Conservation (phyloP, 2,797 vertebrate species). For the Poecilia wingei region DNA sequence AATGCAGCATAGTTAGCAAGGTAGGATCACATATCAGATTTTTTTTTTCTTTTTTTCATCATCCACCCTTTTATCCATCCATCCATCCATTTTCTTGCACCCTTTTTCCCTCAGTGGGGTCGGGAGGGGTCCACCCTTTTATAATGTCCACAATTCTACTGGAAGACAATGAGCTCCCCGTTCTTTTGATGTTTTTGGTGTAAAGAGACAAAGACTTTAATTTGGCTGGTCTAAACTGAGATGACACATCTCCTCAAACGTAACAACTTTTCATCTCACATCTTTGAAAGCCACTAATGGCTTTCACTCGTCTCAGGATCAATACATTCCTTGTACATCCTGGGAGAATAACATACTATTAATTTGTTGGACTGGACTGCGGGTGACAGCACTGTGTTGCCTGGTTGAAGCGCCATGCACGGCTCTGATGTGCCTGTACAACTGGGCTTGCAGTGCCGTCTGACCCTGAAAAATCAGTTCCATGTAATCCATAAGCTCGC, state of each 20-base stretch:
- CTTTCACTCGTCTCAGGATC: slow-evolving; percentile 63
- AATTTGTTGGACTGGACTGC: slow-evolving; percentile 41
- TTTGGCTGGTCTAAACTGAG: slow-evolving; percentile 50
- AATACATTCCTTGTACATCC: slow-evolving; percentile 51
- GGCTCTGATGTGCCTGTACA: slow-evolving; percentile 23
- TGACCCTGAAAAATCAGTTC: slow-evolving; percentile 36
- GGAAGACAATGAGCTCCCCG: slow-evolving; percentile 58
- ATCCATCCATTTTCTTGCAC: no score
- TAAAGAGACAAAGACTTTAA: slow-evolving; percentile 64
- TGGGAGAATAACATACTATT: slow-evolving; percentile 47
- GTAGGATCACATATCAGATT: slow-evolving; percentile 33
- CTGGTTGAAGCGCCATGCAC: slow-evolving; percentile 11
- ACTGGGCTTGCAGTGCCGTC: slow-evolving; percentile 39
- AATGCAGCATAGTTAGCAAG: slow-evolving; percentile 28
- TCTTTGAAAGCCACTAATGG: slow-evolving; percentile 68
- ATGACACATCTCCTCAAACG: slow-evolving; percentile 64
- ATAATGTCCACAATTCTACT: slow-evolving; percentile 54
- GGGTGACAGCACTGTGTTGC: slow-evolving; percentile 21
- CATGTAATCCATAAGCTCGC: slow-evolving; percentile 47
- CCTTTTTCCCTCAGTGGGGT: no score
- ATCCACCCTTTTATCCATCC: slow-evolving; percentile 43
- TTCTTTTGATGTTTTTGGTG: slow-evolving; percentile 62
- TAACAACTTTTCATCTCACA: slow-evolving; percentile 58
- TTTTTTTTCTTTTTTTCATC: slow-evolving; percentile 22
- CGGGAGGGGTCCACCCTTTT: slow-evolving; percentile 31